phyloP scores from a whole-genome alignment of 2,797 vertebrate genomes.

The Streptopelia turtur region DNA sequence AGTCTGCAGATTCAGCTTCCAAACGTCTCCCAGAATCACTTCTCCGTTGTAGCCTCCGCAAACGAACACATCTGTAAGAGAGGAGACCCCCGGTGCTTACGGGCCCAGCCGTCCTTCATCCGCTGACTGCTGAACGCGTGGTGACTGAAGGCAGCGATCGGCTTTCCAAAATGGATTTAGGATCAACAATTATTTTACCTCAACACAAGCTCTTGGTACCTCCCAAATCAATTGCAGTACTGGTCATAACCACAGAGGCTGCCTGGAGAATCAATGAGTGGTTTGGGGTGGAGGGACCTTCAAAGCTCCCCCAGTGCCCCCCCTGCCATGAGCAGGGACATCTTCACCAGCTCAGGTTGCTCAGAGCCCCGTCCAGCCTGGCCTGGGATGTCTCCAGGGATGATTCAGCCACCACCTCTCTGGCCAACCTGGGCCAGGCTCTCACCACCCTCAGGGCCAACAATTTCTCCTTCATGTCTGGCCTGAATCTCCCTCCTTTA shows the following conservation, averaged over 20 bases:
- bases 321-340: background rate
- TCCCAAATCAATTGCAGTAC: background rate
- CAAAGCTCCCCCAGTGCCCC: rapidly evolving
- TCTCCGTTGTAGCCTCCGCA: slow-evolving; percentile 98
- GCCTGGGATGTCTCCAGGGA: background rate
- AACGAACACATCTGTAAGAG: slow-evolving; percentile 89
- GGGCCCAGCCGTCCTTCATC: rapidly evolving
- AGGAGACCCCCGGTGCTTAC: background rate
- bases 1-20: slow-evolving; percentile 93
- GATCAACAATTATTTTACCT: rapidly evolving
- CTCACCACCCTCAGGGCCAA: background rate
- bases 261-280: rapidly evolving
- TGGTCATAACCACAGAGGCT: too few species aligned
- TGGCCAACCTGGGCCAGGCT: rapidly evolving
- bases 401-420: too few species aligned
- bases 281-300: background rate
- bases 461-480: too few species aligned
- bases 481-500: too few species aligned
- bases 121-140: rapidly evolving
- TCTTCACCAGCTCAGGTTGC: rapidly evolving
- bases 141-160: rapidly evolving
- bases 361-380: rapidly evolving
- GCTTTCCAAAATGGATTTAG: background rate
- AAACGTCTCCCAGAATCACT: slow-evolving; percentile 92
- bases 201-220: background rate